Conservation (phyloP, 2,113 vertebrate genomes). For the Amazona vittata region DNA sequence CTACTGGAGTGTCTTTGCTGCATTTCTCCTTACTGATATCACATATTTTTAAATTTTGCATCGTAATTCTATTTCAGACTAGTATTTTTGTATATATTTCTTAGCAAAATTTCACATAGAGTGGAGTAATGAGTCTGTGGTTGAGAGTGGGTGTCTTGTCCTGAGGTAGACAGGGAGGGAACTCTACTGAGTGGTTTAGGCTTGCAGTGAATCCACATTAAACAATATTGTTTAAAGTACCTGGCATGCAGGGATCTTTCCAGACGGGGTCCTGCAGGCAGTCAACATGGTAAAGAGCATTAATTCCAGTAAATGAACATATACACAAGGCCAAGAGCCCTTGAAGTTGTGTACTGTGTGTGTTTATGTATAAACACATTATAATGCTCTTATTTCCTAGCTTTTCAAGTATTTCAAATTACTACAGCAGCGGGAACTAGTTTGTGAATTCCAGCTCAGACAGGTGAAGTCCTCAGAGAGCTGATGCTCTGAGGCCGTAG, state of each 20-base stretch:
- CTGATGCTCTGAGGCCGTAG: accelerated
- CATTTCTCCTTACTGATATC: neutral
- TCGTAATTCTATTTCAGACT: neutral
- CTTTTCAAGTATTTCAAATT: neutral
- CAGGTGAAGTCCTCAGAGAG: neutral
- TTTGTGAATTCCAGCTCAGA: neutral
- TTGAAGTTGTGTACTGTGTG: accelerated
- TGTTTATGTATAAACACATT: neutral
- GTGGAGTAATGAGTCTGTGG: neutral
- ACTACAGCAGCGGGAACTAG: neutral
- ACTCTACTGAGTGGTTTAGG: neutral
- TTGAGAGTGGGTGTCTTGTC: neutral
- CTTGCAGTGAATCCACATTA: neutral
- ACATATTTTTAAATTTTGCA: neutral
- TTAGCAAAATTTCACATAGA: neutral
- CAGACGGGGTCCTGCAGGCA: neutral
- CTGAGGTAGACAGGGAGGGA: neutral
- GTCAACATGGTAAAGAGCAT: neutral
- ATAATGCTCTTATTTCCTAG: neutral
- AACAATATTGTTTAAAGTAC: neutral
- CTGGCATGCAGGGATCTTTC: neutral
- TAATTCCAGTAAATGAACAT: neutral
- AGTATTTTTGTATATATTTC: neutral
- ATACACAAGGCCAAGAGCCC: neutral
- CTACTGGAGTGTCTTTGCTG: neutral